Percentiles rank a stretch among this genome's conserved stretches.
Conservation (phyloP, 2,888 invertebrate species). For the Lathronympha strigana region DNA sequence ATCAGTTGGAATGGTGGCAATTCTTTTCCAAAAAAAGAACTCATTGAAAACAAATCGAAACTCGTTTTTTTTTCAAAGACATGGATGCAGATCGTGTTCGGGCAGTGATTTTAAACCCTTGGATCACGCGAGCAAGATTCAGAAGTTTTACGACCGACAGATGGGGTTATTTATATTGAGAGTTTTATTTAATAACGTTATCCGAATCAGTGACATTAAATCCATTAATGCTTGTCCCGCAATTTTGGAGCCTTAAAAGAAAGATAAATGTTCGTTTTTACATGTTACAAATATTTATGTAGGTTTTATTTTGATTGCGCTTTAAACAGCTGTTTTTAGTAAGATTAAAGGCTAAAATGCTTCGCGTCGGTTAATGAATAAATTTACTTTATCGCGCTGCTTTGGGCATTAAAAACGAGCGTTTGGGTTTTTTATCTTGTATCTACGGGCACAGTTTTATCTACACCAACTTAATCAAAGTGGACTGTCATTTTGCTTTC, state of each 20-base stretch:
- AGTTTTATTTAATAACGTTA: conserved; percentile 75
- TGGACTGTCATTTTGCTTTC: conserved; percentile 16
- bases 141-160: conserved; percentile 68
- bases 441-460: conserved; percentile 26
- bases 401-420: conserved; percentile 24
- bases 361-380: conserved; percentile 30
- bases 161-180: conserved; percentile 69
- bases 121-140: conserved; percentile 55
- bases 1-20: conserved; percentile 27
- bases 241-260: conserved; percentile 56
- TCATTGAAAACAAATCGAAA: conserved; percentile 37
- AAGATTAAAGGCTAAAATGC: conserved; percentile 35
- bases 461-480: conserved; percentile 25
- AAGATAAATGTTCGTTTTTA: conserved; percentile 47
- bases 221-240: conserved; percentile 66
- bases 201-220: conserved; percentile 66
- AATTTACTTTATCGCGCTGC: conserved; percentile 30
- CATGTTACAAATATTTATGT: conserved; percentile 38
- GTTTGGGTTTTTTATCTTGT: conserved; percentile 24
- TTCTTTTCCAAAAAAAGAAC: conserved; percentile 31
- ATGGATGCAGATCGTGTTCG: conserved; percentile 34
- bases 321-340: conserved; percentile 39
- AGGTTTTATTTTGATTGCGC: conserved; percentile 37
- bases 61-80: conserved; percentile 32
- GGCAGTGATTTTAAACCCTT: conserved; percentile 50